phyloP scores from a whole-genome alignment of 2,113 vertebrate genomes.

The Urocolius indicus region DNA sequence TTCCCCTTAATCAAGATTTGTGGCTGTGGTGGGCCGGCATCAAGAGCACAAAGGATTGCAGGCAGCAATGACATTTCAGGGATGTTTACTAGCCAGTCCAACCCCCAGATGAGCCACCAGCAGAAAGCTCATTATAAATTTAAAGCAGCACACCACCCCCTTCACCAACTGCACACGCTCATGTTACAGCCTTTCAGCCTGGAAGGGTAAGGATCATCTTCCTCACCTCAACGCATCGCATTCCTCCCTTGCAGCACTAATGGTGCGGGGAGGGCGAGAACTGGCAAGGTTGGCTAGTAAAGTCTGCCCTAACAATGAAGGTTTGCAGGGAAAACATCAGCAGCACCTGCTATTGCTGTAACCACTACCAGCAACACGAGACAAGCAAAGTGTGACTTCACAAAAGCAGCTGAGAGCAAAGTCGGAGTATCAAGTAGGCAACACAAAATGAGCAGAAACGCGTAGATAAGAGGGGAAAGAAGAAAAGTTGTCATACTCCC shows the following conservation, averaged over 20 bases:
- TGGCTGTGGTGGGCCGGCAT: background rate
- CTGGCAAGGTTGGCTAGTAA: background rate
- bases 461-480: background rate
- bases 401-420: background rate
- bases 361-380: background rate
- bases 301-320: background rate
- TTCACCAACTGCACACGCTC: background rate
- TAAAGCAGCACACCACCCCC: background rate
- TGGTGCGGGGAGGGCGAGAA: background rate
- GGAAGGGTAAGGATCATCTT: constrained; percentile 25
- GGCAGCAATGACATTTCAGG: background rate
- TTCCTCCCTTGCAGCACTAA: background rate
- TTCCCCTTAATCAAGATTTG: background rate
- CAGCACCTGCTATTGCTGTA: background rate
- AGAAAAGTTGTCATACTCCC: background rate
- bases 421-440: background rate
- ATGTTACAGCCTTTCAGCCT: background rate
- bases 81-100: background rate
- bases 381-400: background rate
- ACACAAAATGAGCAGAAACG: background rate
- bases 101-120: background rate
- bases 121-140: constrained; percentile 29
- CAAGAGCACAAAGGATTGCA: background rate
- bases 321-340: background rate
- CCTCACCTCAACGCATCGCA: background rate